These are phyloP conservation scores for Hyposmocoma kahamanoa DNA, from an alignment of 1,140 invertebrate genomes.

Conservation along the genomic window DNA sequence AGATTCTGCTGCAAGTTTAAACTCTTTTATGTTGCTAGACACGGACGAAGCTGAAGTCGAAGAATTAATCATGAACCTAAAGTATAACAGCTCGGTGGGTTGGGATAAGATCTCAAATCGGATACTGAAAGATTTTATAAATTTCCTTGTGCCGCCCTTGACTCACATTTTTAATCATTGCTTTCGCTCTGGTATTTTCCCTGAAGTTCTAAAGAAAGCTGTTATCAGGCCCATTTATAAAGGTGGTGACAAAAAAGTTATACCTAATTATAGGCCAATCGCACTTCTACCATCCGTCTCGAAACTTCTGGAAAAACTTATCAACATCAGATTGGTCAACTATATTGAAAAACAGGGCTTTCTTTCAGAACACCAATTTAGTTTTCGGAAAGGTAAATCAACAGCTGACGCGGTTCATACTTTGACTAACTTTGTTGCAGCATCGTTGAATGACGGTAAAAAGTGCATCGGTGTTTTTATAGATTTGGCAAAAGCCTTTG, in stretches of 20 bases:
- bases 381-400: constrained; percentile 2
- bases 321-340: constrained; percentile 3
- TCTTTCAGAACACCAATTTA: background rate
- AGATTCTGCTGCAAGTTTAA: background rate
- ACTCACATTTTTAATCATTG: constrained; percentile 14
- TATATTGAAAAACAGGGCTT: constrained; percentile 3
- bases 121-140: constrained; percentile 11
- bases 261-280: constrained; percentile 18
- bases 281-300: constrained; percentile 3
- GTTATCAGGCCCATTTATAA: constrained; percentile 15
- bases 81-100: background rate
- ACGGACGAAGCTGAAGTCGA: constrained; percentile 1
- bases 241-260: constrained; percentile 9
- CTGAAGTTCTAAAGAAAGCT: constrained; percentile 12
- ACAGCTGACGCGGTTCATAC: background rate
- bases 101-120: constrained; percentile 8
- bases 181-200: constrained; percentile 10
- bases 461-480: constrained; percentile 12
- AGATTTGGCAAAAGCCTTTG: too few species aligned
- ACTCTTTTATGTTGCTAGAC: background rate
- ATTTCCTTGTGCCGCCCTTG: constrained; percentile 1
- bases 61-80: background rate
- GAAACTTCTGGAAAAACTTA: constrained; percentile 2
- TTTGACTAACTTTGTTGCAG: background rate
- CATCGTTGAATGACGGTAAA: constrained; percentile 5